These are phyloP conservation scores for Mythimna lalbum DNA, from an alignment of 2,888 invertebrate species.

Conservation along the genomic window DNA sequence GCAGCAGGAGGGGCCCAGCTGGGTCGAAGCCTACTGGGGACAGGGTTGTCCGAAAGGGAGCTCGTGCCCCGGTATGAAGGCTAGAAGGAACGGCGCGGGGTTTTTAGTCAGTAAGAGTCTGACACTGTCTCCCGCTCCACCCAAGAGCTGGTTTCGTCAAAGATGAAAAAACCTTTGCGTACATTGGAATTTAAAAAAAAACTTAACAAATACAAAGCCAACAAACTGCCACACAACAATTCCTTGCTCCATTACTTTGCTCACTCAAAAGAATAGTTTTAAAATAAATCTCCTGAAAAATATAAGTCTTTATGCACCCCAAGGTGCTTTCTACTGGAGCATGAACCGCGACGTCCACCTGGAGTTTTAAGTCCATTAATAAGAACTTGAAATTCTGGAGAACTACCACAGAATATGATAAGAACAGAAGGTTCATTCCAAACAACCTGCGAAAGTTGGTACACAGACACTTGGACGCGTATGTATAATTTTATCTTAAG, in stretches of 20 bases:
- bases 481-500: too few relatives aligned
- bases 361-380: conserved; percentile 56
- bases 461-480: too few relatives aligned
- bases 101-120: too few relatives aligned
- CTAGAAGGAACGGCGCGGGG: too few relatives aligned
- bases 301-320: conserved; percentile 33
- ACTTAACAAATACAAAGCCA: neutral
- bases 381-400: conserved; percentile 52
- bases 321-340: conserved; percentile 21
- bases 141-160: too few relatives aligned
- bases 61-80: too few relatives aligned
- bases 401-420: neutral
- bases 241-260: conserved; percentile 4
- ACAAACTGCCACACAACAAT: conserved; percentile 3
- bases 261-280: conserved; percentile 34
- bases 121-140: too few relatives aligned
- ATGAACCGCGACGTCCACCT: conserved; percentile 48
- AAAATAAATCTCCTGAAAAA: conserved; percentile 35
- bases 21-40: too few relatives aligned
- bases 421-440: conserved; percentile 2
- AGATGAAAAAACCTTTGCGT: neutral
- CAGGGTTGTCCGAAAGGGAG: too few relatives aligned
- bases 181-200: neutral
- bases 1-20: too few relatives aligned
- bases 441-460: neutral